Conservation (phyloP, 2,113 vertebrate species). For the Phaethornis superciliosus region DNA sequence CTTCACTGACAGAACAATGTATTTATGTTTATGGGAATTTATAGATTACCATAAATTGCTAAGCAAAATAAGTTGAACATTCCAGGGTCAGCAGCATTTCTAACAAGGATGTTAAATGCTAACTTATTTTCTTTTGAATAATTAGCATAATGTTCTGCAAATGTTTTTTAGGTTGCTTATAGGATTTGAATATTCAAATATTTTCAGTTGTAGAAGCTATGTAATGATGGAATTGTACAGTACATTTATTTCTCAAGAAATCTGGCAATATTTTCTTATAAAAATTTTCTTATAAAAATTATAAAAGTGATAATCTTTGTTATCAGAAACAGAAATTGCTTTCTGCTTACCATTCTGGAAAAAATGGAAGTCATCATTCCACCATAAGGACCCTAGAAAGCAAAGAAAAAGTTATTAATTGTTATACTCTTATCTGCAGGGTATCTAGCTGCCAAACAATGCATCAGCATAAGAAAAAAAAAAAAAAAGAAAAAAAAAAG, state of each 20-base stretch:
- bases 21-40: conserved; percentile 50
- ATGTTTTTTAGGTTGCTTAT: conserved; percentile 59
- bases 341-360: conserved; percentile 78
- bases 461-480: conserved; percentile 61
- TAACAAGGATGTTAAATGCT: conserved; percentile 40
- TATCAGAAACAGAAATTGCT: conserved; percentile 71
- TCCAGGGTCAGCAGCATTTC: conserved; percentile 45
- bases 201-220: conserved; percentile 59
- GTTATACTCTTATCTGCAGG: conserved; percentile 71
- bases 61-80: conserved; percentile 46
- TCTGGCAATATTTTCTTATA: conserved; percentile 53
- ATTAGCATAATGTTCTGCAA: conserved; percentile 26
- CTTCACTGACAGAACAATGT: conserved; percentile 23
- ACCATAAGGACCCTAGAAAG: conserved; percentile 77
- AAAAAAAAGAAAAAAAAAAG: no score
- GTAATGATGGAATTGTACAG: conserved; percentile 67
- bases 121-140: conserved; percentile 29
- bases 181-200: conserved; percentile 71
- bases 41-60: conserved; percentile 45
- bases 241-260: conserved; percentile 63
- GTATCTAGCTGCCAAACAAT: conserved; percentile 68
- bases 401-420: conserved; percentile 79
- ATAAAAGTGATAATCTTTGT: conserved; percentile 60
- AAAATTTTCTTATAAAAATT: conserved; percentile 52
- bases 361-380: conserved; percentile 76